Base-by-base conservation (phyloP, 2,113 vertebrate genomes). In the Chloropsis hardwickii region DNA sequence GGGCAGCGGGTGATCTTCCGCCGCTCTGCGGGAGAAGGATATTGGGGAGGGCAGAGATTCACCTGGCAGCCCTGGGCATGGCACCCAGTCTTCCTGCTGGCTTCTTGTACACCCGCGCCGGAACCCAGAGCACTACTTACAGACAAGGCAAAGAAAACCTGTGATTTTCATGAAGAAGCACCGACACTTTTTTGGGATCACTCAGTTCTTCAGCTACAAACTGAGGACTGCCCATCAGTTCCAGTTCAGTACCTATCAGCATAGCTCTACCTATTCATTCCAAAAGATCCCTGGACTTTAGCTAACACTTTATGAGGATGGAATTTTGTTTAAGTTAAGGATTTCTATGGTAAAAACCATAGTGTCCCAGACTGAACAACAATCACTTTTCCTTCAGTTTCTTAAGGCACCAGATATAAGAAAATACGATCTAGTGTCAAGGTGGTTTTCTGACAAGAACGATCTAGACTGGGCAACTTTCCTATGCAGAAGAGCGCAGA, bases 91-190 rank as follows among this genome's bases (percentile, higher is more conserved):
- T 70, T 33, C 47, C 44, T 19, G 39, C 44, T 7, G 50, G 16
- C n/a, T 47, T 39, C 58, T 42, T 4, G 19, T 28, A 5, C 58
- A 60, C 45, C 31, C 18, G 6, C 10, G 12, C 19, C 4, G 0
- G 17, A 35, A 45, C 17, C 33, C 66, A 40, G 47, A 3, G 2
- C 48, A 29, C 4, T 2, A 6, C 73, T 54, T 21, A 57, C 10
- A 70, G 21, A 5, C 24, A 25, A 60, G 44, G 17, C 40, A 53
- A 80, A 82, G 51, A n/a, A 79, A 77, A 53, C 16, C 16, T 14
- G 1, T 5, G 1, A 8, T 33, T 70, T 81, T 24, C 35, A 65
- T 0, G 1, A 69, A 56, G 42, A 37, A 12, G 58, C n/a, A 71
- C 18, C 0, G 2, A 44, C 27, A 25, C 3, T 1, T 47, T 72